Evolutionary conservation across 64 coral and sea anemone species (phyloP).

Genomic region (Hydrozoanthus tunicans): DNA sequence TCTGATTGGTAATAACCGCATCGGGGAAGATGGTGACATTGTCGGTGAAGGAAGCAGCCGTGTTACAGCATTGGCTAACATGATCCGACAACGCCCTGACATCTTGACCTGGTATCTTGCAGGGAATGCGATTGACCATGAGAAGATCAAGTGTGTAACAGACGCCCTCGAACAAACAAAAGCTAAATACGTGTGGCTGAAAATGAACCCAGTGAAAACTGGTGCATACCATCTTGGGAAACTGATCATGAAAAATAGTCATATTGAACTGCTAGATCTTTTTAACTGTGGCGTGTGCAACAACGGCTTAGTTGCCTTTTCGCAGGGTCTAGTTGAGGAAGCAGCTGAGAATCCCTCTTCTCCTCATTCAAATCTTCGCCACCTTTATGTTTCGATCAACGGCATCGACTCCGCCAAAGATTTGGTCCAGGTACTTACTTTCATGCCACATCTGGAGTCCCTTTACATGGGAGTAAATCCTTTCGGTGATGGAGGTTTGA

Average conservation of each 20-base stretch:
- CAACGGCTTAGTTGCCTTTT: constrained; percentile 61
- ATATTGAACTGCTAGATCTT: constrained; percentile 67
- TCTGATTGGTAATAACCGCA: constrained; percentile 74
- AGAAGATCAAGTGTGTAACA: constrained; percentile 46
- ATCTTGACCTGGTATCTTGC: constrained; percentile 72
- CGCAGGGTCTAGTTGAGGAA: constrained; percentile 35
- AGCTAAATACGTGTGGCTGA: constrained; percentile 66
- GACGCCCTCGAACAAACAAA: constrained; percentile 53
- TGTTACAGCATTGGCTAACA: constrained; percentile 56
- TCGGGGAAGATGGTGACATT: constrained; percentile 59
- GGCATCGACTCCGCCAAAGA: constrained; percentile 43
- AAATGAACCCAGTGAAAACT: constrained; percentile 77
- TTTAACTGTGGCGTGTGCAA: constrained; percentile 74
- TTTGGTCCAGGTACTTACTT: constrained; percentile 22
- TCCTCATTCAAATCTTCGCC: constrained; percentile 48
- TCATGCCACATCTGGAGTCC: constrained; percentile 66
- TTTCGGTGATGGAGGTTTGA: constrained; percentile 28
- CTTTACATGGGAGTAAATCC: constrained; percentile 64
- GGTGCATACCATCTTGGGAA: constrained; percentile 63
- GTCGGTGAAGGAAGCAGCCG: constrained; percentile 55
- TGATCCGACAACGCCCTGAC: constrained; percentile 63
- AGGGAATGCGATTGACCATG: constrained; percentile 52
- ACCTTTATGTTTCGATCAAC: constrained; percentile 68
- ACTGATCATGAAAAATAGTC: constrained; percentile 52
- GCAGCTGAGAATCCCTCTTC: constrained; percentile 1